A percentile compares a stretch with the other conserved stretches of the same genome.
phyloP scores from a whole-genome alignment of 2,113 vertebrate species.

The Gymnobelideus leadbeateri region DNA sequence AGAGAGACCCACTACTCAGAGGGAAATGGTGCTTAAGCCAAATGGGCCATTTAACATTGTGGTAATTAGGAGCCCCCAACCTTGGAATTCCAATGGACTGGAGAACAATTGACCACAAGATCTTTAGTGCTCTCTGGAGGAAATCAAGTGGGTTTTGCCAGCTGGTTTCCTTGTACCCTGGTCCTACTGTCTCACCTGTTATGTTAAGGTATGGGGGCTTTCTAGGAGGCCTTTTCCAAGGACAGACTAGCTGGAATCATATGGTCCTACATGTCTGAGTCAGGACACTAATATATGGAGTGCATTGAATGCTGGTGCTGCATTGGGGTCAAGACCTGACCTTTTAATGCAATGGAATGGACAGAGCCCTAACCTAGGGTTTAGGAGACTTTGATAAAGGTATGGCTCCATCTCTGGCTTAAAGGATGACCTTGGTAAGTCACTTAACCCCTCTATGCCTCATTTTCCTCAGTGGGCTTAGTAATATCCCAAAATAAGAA shows the following conservation, averaged over 20 bases:
- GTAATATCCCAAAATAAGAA: neutral
- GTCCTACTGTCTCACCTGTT: neutral
- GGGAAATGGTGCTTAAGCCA: neutral
- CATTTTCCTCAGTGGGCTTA: neutral
- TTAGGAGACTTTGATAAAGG: neutral
- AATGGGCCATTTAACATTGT: neutral
- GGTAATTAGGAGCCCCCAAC: neutral
- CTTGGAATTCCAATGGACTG: neutral
- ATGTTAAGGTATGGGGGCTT: slow-evolving; percentile 11
- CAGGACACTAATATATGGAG: neutral
- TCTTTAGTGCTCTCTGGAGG: neutral
- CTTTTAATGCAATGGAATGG: neutral
- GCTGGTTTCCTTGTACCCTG: neutral
- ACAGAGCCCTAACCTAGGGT: neutral
- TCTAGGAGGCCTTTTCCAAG: neutral
- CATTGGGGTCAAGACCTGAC: slow-evolving; percentile 21
- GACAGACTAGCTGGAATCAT: neutral
- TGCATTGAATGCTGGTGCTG: slow-evolving; percentile 24
- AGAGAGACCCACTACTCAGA: neutral
- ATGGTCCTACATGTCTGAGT: neutral
- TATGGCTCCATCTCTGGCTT: neutral
- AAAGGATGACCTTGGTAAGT: neutral
- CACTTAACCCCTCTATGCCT: neutral
- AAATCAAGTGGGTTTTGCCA: neutral
- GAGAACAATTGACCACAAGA: neutral